Percentiles rank a stretch among this genome's conserved stretches.
Evolutionary conservation across 2,797 vertebrate species (phyloP).

Genomic region (Glyptemys insculpta): DNA sequence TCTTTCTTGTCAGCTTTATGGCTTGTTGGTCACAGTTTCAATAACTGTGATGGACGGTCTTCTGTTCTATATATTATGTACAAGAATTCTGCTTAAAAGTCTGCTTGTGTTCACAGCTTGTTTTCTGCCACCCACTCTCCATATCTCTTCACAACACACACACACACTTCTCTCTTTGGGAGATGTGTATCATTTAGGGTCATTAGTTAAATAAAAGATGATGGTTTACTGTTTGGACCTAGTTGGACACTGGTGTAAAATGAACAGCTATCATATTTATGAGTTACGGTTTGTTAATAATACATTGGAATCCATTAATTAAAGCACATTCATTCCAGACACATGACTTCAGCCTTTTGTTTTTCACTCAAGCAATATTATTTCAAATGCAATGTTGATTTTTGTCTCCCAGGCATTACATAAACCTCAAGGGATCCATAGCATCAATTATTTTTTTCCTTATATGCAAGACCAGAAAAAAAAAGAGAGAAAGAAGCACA

Average conservation of each 20-base stretch:
- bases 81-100: slow-evolving; percentile 67
- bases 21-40: slow-evolving; percentile 63
- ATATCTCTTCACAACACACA: slow-evolving; percentile 18
- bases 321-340: slow-evolving; percentile 74
- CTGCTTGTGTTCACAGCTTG: slow-evolving; percentile 79
- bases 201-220: slow-evolving; percentile 49
- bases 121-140: slow-evolving; percentile 74
- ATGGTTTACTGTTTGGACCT: slow-evolving; percentile 62
- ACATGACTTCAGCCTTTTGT: slow-evolving; percentile 71
- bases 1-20: slow-evolving; percentile 75
- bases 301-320: slow-evolving; percentile 78
- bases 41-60: slow-evolving; percentile 70
- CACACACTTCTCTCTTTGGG: slow-evolving; percentile 64
- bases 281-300: slow-evolving; percentile 79
- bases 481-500: neutral
- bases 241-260: slow-evolving; percentile 78
- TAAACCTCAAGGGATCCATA: slow-evolving; percentile 55
- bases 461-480: slow-evolving; percentile 34
- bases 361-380: slow-evolving; percentile 65
- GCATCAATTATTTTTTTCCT: slow-evolving; percentile 62
- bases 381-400: slow-evolving; percentile 54
- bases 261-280: slow-evolving; percentile 83
- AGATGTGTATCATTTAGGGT: slow-evolving; percentile 65
- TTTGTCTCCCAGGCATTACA: slow-evolving; percentile 43
- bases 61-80: slow-evolving; percentile 66